A percentile compares a stretch with the other conserved stretches of the same genome.
These are phyloP conservation scores for Megastigmus dorsalis DNA, from an alignment of 2,888 invertebrate species.

Conservation along the genomic window DNA sequence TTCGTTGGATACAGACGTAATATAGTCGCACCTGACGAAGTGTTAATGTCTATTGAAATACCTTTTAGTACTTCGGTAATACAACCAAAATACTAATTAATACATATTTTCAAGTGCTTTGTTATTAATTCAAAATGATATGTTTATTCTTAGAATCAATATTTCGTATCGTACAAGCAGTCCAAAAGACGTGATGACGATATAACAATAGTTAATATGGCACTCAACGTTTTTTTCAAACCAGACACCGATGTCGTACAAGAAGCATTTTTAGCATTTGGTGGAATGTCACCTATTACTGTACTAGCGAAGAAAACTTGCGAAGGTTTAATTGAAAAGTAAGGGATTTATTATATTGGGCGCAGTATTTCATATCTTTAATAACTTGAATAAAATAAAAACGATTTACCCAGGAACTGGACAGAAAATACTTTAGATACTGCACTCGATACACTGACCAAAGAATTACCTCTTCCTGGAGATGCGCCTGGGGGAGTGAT, in stretches of 20 bases:
- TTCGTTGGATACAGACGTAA: conserved; percentile 89
- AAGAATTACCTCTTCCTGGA: conserved; percentile 84
- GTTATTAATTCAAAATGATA: neutral
- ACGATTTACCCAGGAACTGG: conserved; percentile 76
- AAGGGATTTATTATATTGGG: conserved; percentile 50
- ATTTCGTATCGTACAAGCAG: conserved; percentile 90
- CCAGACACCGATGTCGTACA: conserved; percentile 76
- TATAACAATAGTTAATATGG: conserved; percentile 93
- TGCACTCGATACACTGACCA: conserved; percentile 79
- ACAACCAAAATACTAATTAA: neutral
- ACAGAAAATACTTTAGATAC: conserved; percentile 78
- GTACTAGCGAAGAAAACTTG: conserved; percentile 82
- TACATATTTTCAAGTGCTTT: neutral
- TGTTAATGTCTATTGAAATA: conserved; percentile 84
- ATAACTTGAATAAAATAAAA: neutral
- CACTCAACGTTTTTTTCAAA: conserved; percentile 82
- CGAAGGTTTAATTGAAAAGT: conserved; percentile 76
- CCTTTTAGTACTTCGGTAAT: conserved; percentile 79
- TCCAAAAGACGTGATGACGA: conserved; percentile 92
- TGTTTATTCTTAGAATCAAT: conserved; percentile 76
- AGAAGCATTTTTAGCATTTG: conserved; percentile 83
- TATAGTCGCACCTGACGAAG: conserved; percentile 81
- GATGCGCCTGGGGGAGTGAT: conserved; percentile 89
- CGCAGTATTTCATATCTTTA: neutral
- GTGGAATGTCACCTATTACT: conserved; percentile 92